Evolutionary conservation across 1,140 invertebrate species (phyloP), one percentile per base, ranked within the genome.

Genomic region (Drosophila teissieri): DNA sequence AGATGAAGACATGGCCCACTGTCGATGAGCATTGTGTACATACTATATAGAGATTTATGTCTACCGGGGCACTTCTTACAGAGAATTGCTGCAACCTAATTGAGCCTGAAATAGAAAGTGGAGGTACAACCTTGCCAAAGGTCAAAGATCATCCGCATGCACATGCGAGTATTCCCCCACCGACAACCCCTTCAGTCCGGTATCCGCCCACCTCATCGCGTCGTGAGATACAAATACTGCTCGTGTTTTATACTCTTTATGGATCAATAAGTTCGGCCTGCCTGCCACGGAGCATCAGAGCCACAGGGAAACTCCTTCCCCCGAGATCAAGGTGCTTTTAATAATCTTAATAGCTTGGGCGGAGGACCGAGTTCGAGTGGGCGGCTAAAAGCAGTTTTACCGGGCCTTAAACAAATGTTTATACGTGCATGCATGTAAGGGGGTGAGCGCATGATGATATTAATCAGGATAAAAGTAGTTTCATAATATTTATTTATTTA

Each of bases 191-290:
- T 24, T 31, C 24, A 0, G 11, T n/a, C n/a, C 45, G 45, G 42
- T 57, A n/a, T 14, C 46, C 68, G 37, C 37, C 44, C 73, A 69
- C 54, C 42, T 36, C 17, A 55, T 40, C 49, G 27, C 51, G 24
- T 54, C 49, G 65, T 80, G 60, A 62, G 58, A 84, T 79, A 80
- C 80, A 73, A 86, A 86, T 83, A 88, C 79, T 73, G 65, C 75
- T 76, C 76, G 78, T 84, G 79, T 75, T 89, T 88, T 88, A 74
- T 82, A 78, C 52, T 67, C 78, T 86, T 86, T 86, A 86, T 89
- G 83, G 83, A 86, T 86, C 83, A 86, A 88, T 88, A 86, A 88
- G 75, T 89, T 83, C 61, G 61, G 67, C 45, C 70, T 70, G 83
- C 75, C 65, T 88, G 83, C 84, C 51, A 27, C 36, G 12, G 39